These are phyloP conservation scores for Salticus scenicus DNA, from an alignment of 2,888 invertebrate genomes.

Conservation along the genomic window DNA sequence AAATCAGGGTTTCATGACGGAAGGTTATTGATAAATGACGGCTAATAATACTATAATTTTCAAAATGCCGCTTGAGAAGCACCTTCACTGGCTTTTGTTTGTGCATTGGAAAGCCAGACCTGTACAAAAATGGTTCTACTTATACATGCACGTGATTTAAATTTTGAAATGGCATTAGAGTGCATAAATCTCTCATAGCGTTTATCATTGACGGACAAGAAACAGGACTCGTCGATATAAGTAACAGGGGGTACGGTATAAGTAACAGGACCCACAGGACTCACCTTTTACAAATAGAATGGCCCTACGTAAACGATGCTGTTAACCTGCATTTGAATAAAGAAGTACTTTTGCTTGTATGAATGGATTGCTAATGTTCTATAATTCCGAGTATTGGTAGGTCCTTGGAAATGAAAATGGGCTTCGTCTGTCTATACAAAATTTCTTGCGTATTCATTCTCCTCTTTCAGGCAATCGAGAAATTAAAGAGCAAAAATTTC, in stretches of 20 bases:
- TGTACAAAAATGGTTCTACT: not conserved
- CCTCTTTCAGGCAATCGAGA: not conserved
- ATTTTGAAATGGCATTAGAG: not conserved
- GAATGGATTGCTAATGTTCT: not conserved
- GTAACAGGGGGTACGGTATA: constrained; percentile 5
- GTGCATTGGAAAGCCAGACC: not conserved
- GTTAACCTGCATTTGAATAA: not conserved
- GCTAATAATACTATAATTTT: not conserved
- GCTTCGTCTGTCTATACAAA: not conserved
- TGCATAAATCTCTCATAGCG: not conserved
- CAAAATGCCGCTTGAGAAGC: not conserved
- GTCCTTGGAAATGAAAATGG: not conserved
- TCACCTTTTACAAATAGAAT: too few relatives aligned
- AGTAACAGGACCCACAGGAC: constrained; percentile 17
- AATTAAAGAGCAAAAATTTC: too few relatives aligned
- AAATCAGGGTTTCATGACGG: not conserved
- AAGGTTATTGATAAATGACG: not conserved
- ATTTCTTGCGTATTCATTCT: not conserved
- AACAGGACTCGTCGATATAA: too few relatives aligned
- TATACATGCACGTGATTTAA: not conserved
- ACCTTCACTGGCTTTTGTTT: not conserved
- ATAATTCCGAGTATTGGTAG: constrained; percentile 9
- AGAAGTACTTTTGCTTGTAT: not conserved
- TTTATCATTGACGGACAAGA: too few relatives aligned
- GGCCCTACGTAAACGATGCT: not conserved